A percentile compares a stretch with the other conserved stretches of the same genome.
Evolutionary conservation across 2,888 invertebrate genomes (phyloP).

Genomic region (Hydriomena furcata): DNA sequence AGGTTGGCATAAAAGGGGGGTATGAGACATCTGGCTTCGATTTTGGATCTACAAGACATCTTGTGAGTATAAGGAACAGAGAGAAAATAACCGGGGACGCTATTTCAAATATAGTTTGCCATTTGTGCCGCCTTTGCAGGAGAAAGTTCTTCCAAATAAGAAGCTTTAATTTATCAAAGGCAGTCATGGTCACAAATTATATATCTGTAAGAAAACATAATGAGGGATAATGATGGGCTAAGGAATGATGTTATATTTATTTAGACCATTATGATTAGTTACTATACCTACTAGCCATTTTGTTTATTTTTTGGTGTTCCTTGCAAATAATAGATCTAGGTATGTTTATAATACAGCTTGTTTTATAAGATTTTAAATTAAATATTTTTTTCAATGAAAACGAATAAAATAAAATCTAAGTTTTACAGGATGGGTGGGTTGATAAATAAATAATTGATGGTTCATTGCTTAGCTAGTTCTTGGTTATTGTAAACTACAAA

Average conservation of each 20-base stretch:
- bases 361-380: too few species aligned
- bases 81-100: constrained; percentile 88
- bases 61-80: constrained; percentile 87
- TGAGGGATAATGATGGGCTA: not conserved
- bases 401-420: too few species aligned
- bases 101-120: constrained; percentile 89
- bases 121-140: constrained; percentile 88
- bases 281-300: too few species aligned
- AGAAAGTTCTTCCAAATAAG: constrained; percentile 93
- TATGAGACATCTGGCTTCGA: constrained; percentile 64
- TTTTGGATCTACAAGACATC: constrained; percentile 87
- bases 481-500: too few species aligned
- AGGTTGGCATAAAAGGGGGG: constrained; percentile 67
- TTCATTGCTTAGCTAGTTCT: too few species aligned
- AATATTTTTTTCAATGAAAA: too few species aligned
- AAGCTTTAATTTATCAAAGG: constrained; percentile 85
- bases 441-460: too few species aligned
- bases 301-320: not conserved
- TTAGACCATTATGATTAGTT: too few species aligned
- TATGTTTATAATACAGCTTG: too few species aligned
- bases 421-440: too few species aligned
- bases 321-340: too few species aligned
- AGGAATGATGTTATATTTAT: too few species aligned
- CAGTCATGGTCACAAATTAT: constrained; percentile 55
- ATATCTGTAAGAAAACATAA: constrained; percentile 31